Percentiles rank a stretch among this genome's conserved stretches.
Conservation (phyloP, 2,113 vertebrate species). For the Prionailurus viverrinus region DNA sequence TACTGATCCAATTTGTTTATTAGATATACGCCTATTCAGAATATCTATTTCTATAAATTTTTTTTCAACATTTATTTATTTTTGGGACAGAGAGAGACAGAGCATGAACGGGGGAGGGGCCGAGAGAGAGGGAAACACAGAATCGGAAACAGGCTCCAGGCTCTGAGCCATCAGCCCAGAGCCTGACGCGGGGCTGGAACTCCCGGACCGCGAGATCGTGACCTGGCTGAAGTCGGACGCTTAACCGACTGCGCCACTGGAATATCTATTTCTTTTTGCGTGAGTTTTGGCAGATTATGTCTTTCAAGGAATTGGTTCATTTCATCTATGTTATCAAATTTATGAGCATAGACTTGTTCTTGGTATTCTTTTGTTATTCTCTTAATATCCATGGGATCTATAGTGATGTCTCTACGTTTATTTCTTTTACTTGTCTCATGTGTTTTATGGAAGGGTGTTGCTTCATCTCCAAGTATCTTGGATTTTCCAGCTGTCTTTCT, state of each 20-base stretch:
- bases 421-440: neutral
- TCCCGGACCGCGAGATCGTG: too few species aligned
- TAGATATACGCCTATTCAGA: neutral
- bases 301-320: neutral
- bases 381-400: neutral
- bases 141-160: too few species aligned
- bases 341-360: neutral
- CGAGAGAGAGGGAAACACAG: too few species aligned
- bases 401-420: neutral
- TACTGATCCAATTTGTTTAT: neutral
- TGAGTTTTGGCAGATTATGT: neutral
- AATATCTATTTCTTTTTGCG: neutral
- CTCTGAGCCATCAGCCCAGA: too few species aligned
- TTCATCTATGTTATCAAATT: neutral
- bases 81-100: too few species aligned
- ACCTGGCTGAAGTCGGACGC: too few species aligned
- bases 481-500: neutral
- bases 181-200: too few species aligned
- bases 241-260: too few species aligned
- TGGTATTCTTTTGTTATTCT: neutral
- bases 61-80: too few species aligned
- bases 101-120: too few species aligned
- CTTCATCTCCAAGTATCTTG: neutral
- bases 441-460: neutral
- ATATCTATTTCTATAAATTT: neutral